These are phyloP conservation scores for Scarus forsteni DNA, from an alignment of 2,797 vertebrate genomes.

Conservation along the genomic window DNA sequence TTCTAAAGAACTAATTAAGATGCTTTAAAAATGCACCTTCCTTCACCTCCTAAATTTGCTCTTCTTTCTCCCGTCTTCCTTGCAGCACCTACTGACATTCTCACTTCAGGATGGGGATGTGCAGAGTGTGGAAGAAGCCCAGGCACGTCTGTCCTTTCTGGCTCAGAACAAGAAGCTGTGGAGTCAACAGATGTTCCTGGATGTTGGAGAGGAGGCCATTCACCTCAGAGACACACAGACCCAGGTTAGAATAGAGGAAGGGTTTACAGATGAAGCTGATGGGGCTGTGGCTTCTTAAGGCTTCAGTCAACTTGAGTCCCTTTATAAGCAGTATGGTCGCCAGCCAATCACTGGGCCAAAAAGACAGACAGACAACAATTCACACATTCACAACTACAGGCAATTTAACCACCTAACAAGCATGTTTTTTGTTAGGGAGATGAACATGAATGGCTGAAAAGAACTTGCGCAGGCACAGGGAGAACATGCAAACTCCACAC, in stretches of 20 bases:
- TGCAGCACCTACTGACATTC: slow-evolving; percentile 87
- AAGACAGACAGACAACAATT: too few relatives aligned
- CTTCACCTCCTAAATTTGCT: neutral
- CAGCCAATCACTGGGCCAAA: too few relatives aligned
- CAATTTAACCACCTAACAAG: too few relatives aligned
- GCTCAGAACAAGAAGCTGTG: slow-evolving; percentile 85
- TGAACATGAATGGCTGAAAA: too few relatives aligned
- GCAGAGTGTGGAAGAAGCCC: slow-evolving; percentile 87
- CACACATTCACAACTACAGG: too few relatives aligned
- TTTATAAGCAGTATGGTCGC: too few relatives aligned
- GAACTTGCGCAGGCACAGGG: too few relatives aligned
- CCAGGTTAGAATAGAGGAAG: slow-evolving; percentile 60
- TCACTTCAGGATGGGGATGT: slow-evolving; percentile 86
- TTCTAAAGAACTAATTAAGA: neutral
- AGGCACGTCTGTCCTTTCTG: slow-evolving; percentile 81
- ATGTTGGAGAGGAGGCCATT: slow-evolving; percentile 49
- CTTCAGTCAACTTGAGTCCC: too few relatives aligned
- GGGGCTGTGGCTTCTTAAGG: too few relatives aligned
- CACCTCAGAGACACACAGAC: slow-evolving; percentile 73
- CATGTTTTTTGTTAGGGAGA: too few relatives aligned
- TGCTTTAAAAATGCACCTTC: neutral
- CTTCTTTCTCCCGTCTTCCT: neutral
- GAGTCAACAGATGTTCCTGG: slow-evolving; percentile 88
- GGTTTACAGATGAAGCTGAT: too few relatives aligned
- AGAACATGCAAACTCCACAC: too few relatives aligned